Base-by-base conservation (phyloP, 1,140 invertebrate genomes). In the Brachionus sp. region DNA sequence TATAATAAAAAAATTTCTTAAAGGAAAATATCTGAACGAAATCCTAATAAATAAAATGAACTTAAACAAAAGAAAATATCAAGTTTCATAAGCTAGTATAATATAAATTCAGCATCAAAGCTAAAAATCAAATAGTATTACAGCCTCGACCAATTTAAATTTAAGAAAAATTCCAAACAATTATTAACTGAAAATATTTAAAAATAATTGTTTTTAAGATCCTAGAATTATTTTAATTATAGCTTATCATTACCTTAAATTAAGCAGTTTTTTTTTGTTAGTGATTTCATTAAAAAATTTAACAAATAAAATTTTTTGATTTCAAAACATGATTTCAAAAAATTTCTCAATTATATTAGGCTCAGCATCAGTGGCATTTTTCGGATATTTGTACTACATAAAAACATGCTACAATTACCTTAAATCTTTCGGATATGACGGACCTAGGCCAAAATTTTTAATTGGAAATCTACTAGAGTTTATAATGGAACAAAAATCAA, bases 391-490 rank as follows among this genome's bases (percentile, higher is more conserved):
- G 13, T 80, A 19, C 12, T 80, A 80, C 35, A 37, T 80, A 25
- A 80, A 53, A 66, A 35, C 3, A 33, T 66, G 77, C 25, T 80
- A 62, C 16, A 80, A 62, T 62, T 80, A 64, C 33, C 37, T 80
- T 25, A 57, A 66, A 62, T 80, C 77, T 5, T 9, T 80, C 2
- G 77, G 77, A 25, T 80, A 80, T 66, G 77, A 80, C 16, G 77
- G 77, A 23, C 77, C 77, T 5, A 57, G 25, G 9, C 77, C 77
- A 62, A 80, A 33, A 37, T 66, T 80, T 62, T 35, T 80, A 13
- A 16, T 80, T 10, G 77, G 77, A 16, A 80, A 80, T 80, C 25
- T 80, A 4, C 33, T 66, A n/a, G 77, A 80, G 7, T 80, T 80
- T n/a, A 19, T 16, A 3, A 39, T 19, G n/a, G 33, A 62, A 25